A percentile compares a stretch with the other conserved stretches of the same genome.
phyloP scores from a whole-genome alignment of 2,113 vertebrate species.

The Cynocephalus volans region DNA sequence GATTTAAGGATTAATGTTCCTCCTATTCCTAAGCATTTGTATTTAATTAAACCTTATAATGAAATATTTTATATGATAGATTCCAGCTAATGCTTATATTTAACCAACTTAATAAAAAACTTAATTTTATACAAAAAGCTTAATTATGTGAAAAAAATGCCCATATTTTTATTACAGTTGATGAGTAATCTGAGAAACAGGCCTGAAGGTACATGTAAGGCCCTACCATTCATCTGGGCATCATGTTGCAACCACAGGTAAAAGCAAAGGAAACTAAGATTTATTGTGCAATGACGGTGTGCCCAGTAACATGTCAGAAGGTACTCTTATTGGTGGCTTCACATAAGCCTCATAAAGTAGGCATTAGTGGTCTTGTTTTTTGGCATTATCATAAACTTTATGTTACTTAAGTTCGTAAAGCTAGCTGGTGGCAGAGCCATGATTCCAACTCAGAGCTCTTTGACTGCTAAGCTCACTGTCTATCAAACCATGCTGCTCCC shows the following conservation, averaged over 20 bases:
- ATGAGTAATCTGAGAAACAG: background rate
- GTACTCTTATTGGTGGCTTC: background rate
- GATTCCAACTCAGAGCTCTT: background rate
- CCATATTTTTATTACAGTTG: background rate
- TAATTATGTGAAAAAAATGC: background rate
- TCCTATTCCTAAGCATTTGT: background rate
- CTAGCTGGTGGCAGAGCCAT: background rate
- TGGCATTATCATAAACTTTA: background rate
- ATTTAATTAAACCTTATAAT: constrained; percentile 43
- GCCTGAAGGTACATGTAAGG: background rate
- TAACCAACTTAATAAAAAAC: background rate
- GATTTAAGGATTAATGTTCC: background rate
- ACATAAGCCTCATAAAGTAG: background rate
- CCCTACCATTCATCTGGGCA: background rate
- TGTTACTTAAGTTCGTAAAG: background rate
- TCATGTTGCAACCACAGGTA: background rate
- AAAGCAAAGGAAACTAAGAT: background rate
- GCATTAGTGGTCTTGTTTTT: background rate
- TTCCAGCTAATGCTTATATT: background rate
- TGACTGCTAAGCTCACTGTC: background rate
- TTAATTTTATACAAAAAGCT: background rate
- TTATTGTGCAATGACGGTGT: background rate
- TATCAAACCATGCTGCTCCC: background rate
- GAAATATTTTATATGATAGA: background rate
- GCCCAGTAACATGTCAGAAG: background rate